Conservation (phyloP, 1,140 invertebrate species). For the Drosophila prosaltans region DNA sequence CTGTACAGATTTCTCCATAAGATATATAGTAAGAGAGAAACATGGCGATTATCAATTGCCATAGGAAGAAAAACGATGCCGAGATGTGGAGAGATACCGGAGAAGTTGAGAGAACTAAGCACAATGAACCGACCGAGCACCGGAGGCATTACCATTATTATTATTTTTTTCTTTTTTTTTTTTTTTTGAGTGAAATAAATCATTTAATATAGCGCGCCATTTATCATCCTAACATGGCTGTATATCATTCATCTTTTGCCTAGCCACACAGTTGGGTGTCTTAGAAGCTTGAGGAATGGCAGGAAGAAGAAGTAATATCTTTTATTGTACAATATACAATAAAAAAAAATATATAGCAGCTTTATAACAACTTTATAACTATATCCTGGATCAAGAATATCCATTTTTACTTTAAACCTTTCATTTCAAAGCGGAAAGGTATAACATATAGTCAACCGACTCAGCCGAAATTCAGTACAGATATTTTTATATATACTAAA, state of each 20-base stretch:
- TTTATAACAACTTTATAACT: too few relatives aligned
- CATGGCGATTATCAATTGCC: conserved; percentile 51
- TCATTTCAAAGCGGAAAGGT: too few relatives aligned
- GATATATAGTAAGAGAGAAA: conserved; percentile 26
- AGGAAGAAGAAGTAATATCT: background rate
- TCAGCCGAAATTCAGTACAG: too few relatives aligned
- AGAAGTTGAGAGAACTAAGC: conserved; percentile 29
- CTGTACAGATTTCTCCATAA: conserved; percentile 29
- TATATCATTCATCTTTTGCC: conserved; percentile 78
- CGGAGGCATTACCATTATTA: conserved; percentile 14
- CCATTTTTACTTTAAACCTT: too few relatives aligned
- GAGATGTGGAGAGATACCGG: conserved; percentile 11
- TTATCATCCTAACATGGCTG: conserved; percentile 76
- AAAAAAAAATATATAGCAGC: too few relatives aligned
- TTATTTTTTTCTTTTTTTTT: background rate
- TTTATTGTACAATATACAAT: background rate
- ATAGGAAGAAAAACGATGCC: conserved; percentile 12
- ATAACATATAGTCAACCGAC: too few relatives aligned
- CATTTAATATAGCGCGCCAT: conserved; percentile 79
- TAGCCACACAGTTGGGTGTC: conserved; percentile 62
- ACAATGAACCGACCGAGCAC: conserved; percentile 62
- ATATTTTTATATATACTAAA: too few relatives aligned
- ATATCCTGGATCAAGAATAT: too few relatives aligned
- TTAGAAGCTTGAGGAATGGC: conserved; percentile 39
- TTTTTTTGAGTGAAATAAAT: conserved; percentile 56